Evolutionary conservation across 2,113 vertebrate species (phyloP).

Genomic region (Castor canadensis): DNA sequence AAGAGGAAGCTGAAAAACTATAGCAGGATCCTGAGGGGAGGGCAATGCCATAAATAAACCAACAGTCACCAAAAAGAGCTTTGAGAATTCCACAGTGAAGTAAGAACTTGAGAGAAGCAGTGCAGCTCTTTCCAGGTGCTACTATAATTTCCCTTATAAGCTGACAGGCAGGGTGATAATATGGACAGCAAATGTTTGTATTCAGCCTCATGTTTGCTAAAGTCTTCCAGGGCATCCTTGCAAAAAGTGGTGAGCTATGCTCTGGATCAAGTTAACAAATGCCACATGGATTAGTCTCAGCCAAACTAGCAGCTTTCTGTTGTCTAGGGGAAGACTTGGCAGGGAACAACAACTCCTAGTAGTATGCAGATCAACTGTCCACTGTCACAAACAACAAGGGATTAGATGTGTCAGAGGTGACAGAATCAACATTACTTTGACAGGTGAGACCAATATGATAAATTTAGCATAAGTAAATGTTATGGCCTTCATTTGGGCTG

Average conservation of each 20-base stretch:
- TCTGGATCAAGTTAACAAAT: not conserved
- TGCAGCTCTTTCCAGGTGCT: not conserved
- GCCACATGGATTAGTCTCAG: not conserved
- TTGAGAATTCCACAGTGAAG: not conserved
- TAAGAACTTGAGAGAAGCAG: not conserved
- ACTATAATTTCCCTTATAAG: not conserved
- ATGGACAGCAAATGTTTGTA: not conserved
- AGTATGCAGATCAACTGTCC: not conserved
- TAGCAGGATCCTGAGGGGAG: not conserved
- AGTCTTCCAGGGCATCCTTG: not conserved
- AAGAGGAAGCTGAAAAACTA: not conserved
- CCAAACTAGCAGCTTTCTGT: not conserved
- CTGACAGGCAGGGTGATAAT: not conserved
- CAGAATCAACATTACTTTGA: conserved; percentile 47
- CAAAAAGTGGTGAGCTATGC: not conserved
- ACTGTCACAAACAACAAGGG: not conserved
- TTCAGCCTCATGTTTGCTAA: not conserved
- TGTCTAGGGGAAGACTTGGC: not conserved
- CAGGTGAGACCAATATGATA: not conserved
- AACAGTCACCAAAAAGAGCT: not conserved
- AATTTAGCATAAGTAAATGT: not conserved
- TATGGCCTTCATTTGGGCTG: not conserved
- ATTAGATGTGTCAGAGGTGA: not conserved
- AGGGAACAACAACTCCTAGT: not conserved
- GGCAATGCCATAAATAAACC: not conserved